phyloP scores from a whole-genome alignment of 2,888 invertebrate genomes.

The Lagria hirta region DNA sequence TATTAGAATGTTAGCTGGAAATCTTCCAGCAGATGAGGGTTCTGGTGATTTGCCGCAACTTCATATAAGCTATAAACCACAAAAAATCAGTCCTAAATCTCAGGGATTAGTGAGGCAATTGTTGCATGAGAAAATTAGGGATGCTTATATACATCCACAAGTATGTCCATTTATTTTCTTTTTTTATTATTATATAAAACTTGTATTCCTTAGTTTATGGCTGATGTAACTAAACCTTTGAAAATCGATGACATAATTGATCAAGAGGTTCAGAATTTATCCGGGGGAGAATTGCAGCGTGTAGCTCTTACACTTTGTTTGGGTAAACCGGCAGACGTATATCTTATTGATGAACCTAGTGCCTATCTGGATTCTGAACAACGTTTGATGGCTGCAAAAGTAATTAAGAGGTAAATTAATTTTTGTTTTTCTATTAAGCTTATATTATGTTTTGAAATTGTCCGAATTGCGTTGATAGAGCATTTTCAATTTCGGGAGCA shows the following conservation, averaged over 20 bases:
- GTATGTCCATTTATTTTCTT: constrained; percentile 50
- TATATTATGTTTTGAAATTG: too few relatives aligned
- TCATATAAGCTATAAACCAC: constrained; percentile 99
- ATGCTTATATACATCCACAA: constrained; percentile 96
- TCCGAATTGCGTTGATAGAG: too few relatives aligned
- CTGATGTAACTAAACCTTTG: constrained; percentile 98
- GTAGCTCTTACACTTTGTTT: constrained; percentile 95
- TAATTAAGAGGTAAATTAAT: constrained; percentile 81
- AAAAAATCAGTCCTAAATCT: constrained; percentile 98
- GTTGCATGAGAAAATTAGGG: constrained; percentile 94
- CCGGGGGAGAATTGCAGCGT: constrained; percentile 98
- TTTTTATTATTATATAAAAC: constrained; percentile 8
- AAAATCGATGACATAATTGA: constrained; percentile 97
- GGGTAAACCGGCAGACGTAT: constrained; percentile 98
- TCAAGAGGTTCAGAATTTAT: constrained; percentile 96
- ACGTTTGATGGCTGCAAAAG: constrained; percentile 99
- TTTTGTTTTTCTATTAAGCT: too few relatives aligned
- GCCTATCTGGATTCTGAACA: constrained; percentile 99
- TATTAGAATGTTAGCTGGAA: constrained; percentile 97
- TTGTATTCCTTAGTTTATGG: constrained; percentile 74
- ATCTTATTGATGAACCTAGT: constrained; percentile 97
- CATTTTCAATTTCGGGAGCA: too few relatives aligned
- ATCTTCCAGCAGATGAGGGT: constrained; percentile 85
- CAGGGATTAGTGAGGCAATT: constrained; percentile 90
- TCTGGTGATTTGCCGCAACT: constrained; percentile 79